Percentiles rank a stretch among this genome's conserved stretches.
phyloP scores from a whole-genome alignment of 2,888 invertebrate genomes.

The Cactoblastis cactorum region DNA sequence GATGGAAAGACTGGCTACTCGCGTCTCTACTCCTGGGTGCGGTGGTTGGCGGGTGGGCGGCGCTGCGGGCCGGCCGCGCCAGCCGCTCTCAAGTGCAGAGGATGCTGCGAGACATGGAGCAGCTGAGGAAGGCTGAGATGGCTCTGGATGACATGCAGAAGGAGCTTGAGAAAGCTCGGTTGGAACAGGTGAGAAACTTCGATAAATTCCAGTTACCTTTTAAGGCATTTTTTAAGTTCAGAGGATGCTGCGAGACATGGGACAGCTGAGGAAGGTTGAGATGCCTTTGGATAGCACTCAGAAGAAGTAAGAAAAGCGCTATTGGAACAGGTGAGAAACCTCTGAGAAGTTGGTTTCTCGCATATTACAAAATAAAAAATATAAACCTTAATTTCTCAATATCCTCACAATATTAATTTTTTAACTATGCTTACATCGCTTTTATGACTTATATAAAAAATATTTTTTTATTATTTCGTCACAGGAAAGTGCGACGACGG shows the following conservation, averaged over 20 bases:
- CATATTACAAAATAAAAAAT: no score
- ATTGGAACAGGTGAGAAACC: background rate
- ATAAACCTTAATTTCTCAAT: no score
- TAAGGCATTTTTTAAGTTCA: background rate
- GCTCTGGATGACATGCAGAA: conserved; percentile 91
- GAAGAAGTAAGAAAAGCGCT: conserved; percentile 83
- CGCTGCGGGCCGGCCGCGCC: conserved; percentile 92
- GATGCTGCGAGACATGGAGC: conserved; percentile 97
- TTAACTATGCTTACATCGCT: no score
- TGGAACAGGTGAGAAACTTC: conserved; percentile 79
- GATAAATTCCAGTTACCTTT: no score
- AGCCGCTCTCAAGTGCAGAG: conserved; percentile 91
- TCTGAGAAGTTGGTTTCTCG: background rate
- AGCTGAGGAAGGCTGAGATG: conserved; percentile 92
- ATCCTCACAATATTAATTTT: no score
- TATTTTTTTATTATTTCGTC: conserved; percentile 20
- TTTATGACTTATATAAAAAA: background rate
- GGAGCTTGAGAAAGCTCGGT: conserved; percentile 89
- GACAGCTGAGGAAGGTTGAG: conserved; percentile 93
- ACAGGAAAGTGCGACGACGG: conserved; percentile 88
- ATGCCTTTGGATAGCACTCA: conserved; percentile 91
- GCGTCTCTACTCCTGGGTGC: conserved; percentile 91
- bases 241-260: conserved; percentile 82
- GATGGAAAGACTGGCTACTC: conserved; percentile 94
- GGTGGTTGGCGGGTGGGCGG: conserved; percentile 94